Conservation (phyloP, 1,140 invertebrate species). For the Cotesia glomerata region DNA sequence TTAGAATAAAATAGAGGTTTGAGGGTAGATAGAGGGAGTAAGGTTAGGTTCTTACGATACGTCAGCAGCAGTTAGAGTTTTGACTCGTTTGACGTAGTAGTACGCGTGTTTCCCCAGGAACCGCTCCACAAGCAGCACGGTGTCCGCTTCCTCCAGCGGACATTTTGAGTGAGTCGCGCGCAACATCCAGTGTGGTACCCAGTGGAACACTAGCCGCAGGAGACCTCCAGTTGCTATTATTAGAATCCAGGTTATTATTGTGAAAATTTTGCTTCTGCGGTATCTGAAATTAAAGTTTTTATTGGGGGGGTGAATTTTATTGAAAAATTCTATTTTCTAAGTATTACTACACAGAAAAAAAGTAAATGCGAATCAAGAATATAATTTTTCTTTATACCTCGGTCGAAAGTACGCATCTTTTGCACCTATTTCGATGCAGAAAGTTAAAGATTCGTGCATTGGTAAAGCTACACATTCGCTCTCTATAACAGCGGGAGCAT, state of each 20-base stretch:
- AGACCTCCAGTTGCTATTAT: slow-evolving; percentile 68
- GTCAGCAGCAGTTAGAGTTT: slow-evolving; percentile 52
- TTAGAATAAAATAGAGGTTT: background rate
- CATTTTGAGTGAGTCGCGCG: slow-evolving; percentile 67
- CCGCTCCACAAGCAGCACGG: slow-evolving; percentile 67
- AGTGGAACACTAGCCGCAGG: slow-evolving; percentile 72
- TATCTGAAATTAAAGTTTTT: slow-evolving; percentile 61
- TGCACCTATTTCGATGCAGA: no score
- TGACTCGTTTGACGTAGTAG: slow-evolving; percentile 63
- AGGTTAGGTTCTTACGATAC: slow-evolving; percentile 47
- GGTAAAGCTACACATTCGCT: no score
- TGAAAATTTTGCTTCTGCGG: slow-evolving; percentile 55
- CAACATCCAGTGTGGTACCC: slow-evolving; percentile 71
- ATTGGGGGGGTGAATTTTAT: no score
- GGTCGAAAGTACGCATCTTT: no score
- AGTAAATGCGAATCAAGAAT: no score
- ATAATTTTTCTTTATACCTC: no score
- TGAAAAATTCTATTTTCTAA: no score
- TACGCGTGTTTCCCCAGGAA: slow-evolving; percentile 66
- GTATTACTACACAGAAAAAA: no score
- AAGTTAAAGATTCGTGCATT: no score
- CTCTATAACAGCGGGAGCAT: no score
- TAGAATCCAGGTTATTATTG: slow-evolving; percentile 67
- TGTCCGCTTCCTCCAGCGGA: slow-evolving; percentile 66
- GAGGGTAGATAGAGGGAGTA: no score